Evolutionary conservation across 2,797 vertebrate genomes (phyloP), one percentile per base, ranked within the genome.

Genomic region (Rhinogobio ventralis): DNA sequence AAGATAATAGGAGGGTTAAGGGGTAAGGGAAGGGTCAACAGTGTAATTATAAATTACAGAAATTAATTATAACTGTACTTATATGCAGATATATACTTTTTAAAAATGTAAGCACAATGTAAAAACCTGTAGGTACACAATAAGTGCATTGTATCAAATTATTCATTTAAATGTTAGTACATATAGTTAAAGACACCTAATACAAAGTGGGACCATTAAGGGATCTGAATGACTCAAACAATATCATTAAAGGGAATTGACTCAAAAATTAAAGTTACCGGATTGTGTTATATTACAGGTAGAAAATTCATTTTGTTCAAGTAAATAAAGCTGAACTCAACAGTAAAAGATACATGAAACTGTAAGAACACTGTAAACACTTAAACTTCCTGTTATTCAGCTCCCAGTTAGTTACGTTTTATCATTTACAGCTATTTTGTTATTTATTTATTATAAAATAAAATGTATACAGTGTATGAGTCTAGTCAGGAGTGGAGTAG

Each of bases 161-260:
- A 25, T 60, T 10, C 10, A n/a, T 57, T 60, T 60, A 60, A 60
- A 60, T 25, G 10, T 57, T 57, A 60, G 10, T 60, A 5, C 10
- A 7, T 60, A 2, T 2, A 62, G 57, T 28, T 28, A 62, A 62
- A 60, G 13, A 62, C n/a, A 28, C 5, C 25, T 15, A 6, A 25
- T 62, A 28, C 14, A 60, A 60, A 60, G n/a, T 60, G 11, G 1
- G 10, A n/a, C n/a, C 25, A 62, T 62, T 46, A 72, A 17, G 42
- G n/a, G 42, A 72, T 46, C n/a, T 72, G n/a, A 46, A 72, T 72
- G n/a, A 46, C 46, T 71, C n/a, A 71, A 15, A 72, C 13, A 42
- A 25, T 6, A 23, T 45, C 13, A n/a, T 42, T 42, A 8, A n/a
- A 25, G 14, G 15, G 11, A 25, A 45, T n/a, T 10, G n/a, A 46